Conservation (phyloP, 2,888 invertebrate species). For the Drosophila atroscutellata region DNA sequence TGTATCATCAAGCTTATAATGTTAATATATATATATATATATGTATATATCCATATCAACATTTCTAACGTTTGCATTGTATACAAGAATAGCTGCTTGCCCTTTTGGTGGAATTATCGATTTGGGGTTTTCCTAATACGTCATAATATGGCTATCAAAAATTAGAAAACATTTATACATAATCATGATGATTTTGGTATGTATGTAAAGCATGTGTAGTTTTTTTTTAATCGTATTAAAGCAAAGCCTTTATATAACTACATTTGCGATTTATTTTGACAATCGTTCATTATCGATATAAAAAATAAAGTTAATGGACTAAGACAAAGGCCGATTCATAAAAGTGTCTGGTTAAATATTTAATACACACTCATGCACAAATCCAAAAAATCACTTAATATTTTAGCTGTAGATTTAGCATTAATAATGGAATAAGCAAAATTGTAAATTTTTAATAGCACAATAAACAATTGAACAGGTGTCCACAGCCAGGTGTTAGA, state of each 20-base stretch:
- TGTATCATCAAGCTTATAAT: slow-evolving; percentile 26
- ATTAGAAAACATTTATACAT: slow-evolving; percentile 13
- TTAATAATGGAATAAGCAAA: slow-evolving; percentile 5
- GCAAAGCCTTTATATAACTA: neutral
- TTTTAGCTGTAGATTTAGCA: neutral
- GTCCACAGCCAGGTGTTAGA: slow-evolving; percentile 66
- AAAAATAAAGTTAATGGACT: neutral
- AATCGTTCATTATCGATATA: neutral
- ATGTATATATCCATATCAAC: neutral
- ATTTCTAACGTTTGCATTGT: slow-evolving; percentile 24
- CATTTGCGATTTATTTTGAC: neutral
- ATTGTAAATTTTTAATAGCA: slow-evolving; percentile 49
- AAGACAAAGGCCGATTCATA: neutral
- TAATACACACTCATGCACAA: neutral
- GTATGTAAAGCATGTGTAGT: neutral
- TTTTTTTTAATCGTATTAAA: neutral
- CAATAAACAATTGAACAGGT: slow-evolving; percentile 66
- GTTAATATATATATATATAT: slow-evolving; percentile 1
- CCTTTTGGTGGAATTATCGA: slow-evolving; percentile 36
- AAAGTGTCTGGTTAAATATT: neutral
- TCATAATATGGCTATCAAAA: slow-evolving; percentile 5
- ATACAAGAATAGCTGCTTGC: slow-evolving; percentile 9
- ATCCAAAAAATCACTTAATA: neutral
- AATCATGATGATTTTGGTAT: slow-evolving; percentile 5
- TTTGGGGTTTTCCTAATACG: slow-evolving; percentile 24